Evolutionary conservation across 1,140 invertebrate genomes (phyloP).

Genomic region (Drosophila triauraria): DNA sequence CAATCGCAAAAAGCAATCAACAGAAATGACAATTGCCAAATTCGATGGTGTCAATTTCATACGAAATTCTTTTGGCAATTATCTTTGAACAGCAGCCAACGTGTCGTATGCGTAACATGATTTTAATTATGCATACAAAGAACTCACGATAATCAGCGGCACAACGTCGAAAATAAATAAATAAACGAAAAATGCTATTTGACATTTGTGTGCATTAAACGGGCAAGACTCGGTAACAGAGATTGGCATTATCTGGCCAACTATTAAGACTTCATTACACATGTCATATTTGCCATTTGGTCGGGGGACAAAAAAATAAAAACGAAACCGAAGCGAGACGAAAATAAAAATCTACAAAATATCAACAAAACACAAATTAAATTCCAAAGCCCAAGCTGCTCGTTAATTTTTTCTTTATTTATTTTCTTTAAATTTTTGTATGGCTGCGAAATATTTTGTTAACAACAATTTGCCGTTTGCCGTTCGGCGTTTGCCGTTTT

Average conservation of each 20-base stretch:
- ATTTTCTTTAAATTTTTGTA: slow-evolving; percentile 28
- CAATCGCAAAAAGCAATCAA: slow-evolving; percentile 17
- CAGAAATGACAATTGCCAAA: slow-evolving; percentile 32
- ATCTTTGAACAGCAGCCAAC: slow-evolving; percentile 61
- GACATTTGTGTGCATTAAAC: slow-evolving; percentile 64
- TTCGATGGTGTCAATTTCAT: slow-evolving; percentile 38
- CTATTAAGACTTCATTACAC: slow-evolving; percentile 83
- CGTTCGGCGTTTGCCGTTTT: slow-evolving; percentile 48
- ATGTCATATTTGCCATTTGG: slow-evolving; percentile 79
- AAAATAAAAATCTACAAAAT: slow-evolving; percentile 32
- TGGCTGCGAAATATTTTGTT: slow-evolving; percentile 75
- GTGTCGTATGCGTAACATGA: slow-evolving; percentile 75
- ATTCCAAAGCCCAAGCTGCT: slow-evolving; percentile 63
- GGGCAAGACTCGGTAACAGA: slow-evolving; percentile 46
- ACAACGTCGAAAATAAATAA: slow-evolving; percentile 23
- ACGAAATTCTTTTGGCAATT: slow-evolving; percentile 57
- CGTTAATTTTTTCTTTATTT: slow-evolving; percentile 60
- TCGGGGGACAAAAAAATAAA: slow-evolving; percentile 6
- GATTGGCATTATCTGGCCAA: slow-evolving; percentile 67
- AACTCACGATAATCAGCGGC: slow-evolving; percentile 31
- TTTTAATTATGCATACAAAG: slow-evolving; percentile 76
- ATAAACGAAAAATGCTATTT: slow-evolving; percentile 40
- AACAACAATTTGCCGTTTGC: slow-evolving; percentile 71
- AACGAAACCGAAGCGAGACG: background rate
- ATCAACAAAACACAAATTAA: slow-evolving; percentile 61